Evolutionary conservation across 2,888 invertebrate genomes (phyloP).

Genomic region (Lasioglossum pauxillum): DNA sequence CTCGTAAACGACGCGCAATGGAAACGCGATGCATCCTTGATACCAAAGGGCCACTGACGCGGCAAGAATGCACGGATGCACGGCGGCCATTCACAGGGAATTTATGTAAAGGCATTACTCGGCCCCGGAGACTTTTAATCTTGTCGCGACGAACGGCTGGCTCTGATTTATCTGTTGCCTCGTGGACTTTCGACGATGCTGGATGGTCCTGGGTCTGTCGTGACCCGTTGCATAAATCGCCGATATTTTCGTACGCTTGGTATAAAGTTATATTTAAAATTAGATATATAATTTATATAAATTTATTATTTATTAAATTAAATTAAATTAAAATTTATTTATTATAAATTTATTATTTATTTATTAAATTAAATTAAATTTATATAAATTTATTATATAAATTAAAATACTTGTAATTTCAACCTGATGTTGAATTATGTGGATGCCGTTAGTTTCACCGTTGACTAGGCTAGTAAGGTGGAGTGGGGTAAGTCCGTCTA

Average conservation of each 20-base stretch:
- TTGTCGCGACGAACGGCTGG: background rate
- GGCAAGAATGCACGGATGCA: constrained; percentile 14
- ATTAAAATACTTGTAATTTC: no score
- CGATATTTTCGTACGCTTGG: background rate
- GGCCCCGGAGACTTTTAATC: background rate
- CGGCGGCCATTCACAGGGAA: constrained; percentile 2
- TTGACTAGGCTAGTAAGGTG: background rate
- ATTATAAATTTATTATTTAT: no score
- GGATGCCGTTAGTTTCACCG: background rate
- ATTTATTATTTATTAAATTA: no score
- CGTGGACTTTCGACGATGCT: background rate
- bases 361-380: no score
- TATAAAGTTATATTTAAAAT: no score
- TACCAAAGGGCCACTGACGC: constrained; percentile 19
- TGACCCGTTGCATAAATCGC: background rate
- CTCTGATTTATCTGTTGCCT: constrained; percentile 21
- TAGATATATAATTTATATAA: no score
- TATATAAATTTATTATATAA: no score
- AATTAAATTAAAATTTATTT: no score
- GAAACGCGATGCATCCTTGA: constrained; percentile 19
- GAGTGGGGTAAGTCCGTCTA: no score
- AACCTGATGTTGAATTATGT: no score
- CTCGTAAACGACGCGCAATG: constrained; percentile 18
- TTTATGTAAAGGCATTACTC: constrained; percentile 18
- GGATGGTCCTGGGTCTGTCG: background rate